Percentiles rank a stretch among this genome's conserved stretches.
phyloP scores from a whole-genome alignment of 2,888 invertebrate genomes.

The Platycnemis pennipes region DNA sequence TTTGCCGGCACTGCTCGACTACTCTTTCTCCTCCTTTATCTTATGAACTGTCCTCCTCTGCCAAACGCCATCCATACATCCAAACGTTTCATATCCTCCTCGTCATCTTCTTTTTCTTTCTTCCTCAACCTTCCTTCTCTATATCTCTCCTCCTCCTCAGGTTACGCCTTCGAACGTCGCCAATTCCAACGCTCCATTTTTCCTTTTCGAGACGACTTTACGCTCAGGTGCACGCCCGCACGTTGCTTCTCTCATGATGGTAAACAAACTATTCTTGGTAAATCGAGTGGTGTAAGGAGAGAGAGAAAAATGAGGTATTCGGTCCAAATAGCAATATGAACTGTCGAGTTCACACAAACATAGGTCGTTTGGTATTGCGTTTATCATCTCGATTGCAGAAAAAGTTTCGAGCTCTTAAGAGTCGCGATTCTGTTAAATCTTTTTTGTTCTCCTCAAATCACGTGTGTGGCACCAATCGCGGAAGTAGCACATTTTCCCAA shows the following conservation, averaged over 20 bases:
- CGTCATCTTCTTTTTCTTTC: not conserved
- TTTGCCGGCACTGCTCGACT: not conserved
- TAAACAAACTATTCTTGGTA: slow-evolving; percentile 55
- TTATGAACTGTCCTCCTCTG: too few species aligned
- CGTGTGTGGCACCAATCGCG: too few species aligned
- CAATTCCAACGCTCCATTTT: slow-evolving; percentile 48
- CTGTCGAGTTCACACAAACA: not conserved
- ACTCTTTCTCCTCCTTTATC: slow-evolving; percentile 17
- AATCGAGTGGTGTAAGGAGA: not conserved
- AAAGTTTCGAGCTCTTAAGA: too few species aligned
- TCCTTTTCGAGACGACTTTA: slow-evolving; percentile 39
- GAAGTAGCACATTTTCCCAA: too few species aligned
- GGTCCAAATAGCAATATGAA: not conserved
- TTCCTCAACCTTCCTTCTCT: not conserved
- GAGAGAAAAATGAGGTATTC: too few species aligned
- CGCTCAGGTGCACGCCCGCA: not conserved
- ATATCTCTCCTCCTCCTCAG: not conserved
- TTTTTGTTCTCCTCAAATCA: too few species aligned
- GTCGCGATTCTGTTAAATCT: too few species aligned
- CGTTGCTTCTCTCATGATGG: not conserved
- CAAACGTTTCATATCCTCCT: not conserved
- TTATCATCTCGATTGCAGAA: not conserved
- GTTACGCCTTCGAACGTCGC: slow-evolving; percentile 22
- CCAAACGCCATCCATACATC: not conserved
- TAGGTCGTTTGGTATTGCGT: not conserved